Base-by-base conservation (phyloP, 2,888 invertebrate genomes). In the Arctia plantaginis region DNA sequence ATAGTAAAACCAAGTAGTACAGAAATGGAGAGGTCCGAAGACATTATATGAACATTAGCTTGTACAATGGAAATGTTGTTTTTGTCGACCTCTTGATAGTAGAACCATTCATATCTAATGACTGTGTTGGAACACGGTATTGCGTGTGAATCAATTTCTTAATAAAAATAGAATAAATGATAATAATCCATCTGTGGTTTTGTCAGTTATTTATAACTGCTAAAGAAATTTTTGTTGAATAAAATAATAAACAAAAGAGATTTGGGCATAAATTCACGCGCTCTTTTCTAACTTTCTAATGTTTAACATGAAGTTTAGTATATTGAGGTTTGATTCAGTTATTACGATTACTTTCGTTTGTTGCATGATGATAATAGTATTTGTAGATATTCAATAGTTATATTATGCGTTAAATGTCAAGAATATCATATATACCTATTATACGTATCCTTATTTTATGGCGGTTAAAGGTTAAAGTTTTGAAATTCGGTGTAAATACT, bases 301-400 rank as follows among this genome's bases (percentile, higher is more conserved):
- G 87, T 87, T 87, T 87, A 84, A 85, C 87, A 86, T 82, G 87
- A 88, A 89, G 90, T 90, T 88, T 87, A 85, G 88, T 47, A 18
- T 89, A 89, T 90, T 66, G 51, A 59, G 66, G 72, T 72, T 67
- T 62, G 62, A 30, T 69, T 72, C 69, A 62, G 20, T 20, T 20
- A 47, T 51, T 51, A 51, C 23, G 23, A 51, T 23, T 30, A 55
- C 30, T 41, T 85, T 82, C 85, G 87, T 86, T 89, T 89, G 90
- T 89, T 27, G 89, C 88, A 89, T 89, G 89, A 87, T 91, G 90
- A 91, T 90, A 91, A 92, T 92, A 92, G 90, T 88, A 82, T 79
- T 89, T 83, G 78, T 90, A 79, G 85, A 83, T 88, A 91, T 85
- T 78, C 73, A 75, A 81, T 82, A 71, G 82, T 85, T 87, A 83